These are phyloP conservation scores for Brachionus asplanchnoidis DNA, from an alignment of 1,140 invertebrate genomes.

Conservation along the genomic window DNA sequence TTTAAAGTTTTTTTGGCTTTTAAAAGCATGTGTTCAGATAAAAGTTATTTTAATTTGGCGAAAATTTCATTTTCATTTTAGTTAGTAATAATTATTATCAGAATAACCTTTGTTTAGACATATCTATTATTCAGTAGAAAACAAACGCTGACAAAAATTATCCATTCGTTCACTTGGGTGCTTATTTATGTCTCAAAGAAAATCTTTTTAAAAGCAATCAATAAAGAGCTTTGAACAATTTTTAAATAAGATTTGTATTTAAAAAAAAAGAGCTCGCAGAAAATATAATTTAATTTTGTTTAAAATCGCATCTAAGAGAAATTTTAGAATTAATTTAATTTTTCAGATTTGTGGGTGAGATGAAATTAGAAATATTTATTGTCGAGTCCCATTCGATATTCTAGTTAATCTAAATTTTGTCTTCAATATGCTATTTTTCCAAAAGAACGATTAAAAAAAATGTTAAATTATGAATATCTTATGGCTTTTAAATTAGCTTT, in stretches of 20 bases:
- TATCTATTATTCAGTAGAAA: not conserved
- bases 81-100: no score
- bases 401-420: not conserved
- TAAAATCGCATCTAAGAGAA: not conserved
- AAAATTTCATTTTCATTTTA: not conserved
- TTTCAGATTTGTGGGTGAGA: not conserved
- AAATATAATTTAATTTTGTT: not conserved
- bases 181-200: not conserved
- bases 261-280: not conserved
- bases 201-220: not conserved
- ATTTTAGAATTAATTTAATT: not conserved
- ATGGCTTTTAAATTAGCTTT: not conserved
- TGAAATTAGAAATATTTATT: not conserved
- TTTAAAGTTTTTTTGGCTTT: not conserved
- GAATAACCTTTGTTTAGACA: not conserved
- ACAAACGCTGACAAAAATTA: not conserved
- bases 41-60: not conserved
- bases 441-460: not conserved
- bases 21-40: not conserved
- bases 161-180: not conserved
- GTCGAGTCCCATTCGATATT: not conserved
- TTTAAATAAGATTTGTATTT: not conserved
- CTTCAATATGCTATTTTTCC: not conserved
- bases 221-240: not conserved
- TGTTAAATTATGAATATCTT: conserved; percentile 5